A percentile compares a stretch with the other conserved stretches of the same genome.
phyloP scores from a whole-genome alignment of 2,113 vertebrate genomes.

The Raja brachyura region DNA sequence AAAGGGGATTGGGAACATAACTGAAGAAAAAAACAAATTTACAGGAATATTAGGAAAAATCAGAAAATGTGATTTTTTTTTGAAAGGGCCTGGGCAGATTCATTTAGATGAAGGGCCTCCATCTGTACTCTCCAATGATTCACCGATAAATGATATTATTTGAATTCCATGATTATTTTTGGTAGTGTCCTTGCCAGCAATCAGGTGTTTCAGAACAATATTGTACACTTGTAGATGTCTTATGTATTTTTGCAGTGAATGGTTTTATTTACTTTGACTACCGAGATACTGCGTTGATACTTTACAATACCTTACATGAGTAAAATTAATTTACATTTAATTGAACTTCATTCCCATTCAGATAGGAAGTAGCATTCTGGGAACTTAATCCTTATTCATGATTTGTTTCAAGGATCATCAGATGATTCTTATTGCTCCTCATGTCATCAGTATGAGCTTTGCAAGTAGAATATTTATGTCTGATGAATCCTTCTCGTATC shows the following conservation, averaged over 20 bases:
- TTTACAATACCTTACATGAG: background rate
- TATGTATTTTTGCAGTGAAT: constrained; percentile 12
- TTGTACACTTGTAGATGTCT: background rate
- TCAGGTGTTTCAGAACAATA: constrained; percentile 9
- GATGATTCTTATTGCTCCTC: background rate
- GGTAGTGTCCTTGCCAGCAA: background rate
- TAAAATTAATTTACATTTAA: constrained; percentile 4
- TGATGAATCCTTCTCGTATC: constrained; percentile 27
- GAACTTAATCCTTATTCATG: background rate
- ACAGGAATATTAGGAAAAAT: too few relatives aligned
- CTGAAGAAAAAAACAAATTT: too few relatives aligned
- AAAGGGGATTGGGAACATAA: too few relatives aligned
- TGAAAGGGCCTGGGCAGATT: too few relatives aligned
- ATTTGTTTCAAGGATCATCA: background rate
- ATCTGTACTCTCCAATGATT: too few relatives aligned
- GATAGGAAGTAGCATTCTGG: background rate
- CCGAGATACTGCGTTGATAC: background rate
- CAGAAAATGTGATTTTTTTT: too few relatives aligned
- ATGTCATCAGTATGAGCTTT: background rate
- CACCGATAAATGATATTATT: background rate
- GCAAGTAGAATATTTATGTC: constrained; percentile 24
- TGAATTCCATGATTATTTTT: background rate
- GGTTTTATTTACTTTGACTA: constrained; percentile 17
- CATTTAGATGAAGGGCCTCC: too few relatives aligned
- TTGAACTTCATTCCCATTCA: background rate